Percentiles rank a stretch among this genome's conserved stretches.
phyloP scores from a whole-genome alignment of 2,888 invertebrate genomes.

The Tachina grossa region DNA sequence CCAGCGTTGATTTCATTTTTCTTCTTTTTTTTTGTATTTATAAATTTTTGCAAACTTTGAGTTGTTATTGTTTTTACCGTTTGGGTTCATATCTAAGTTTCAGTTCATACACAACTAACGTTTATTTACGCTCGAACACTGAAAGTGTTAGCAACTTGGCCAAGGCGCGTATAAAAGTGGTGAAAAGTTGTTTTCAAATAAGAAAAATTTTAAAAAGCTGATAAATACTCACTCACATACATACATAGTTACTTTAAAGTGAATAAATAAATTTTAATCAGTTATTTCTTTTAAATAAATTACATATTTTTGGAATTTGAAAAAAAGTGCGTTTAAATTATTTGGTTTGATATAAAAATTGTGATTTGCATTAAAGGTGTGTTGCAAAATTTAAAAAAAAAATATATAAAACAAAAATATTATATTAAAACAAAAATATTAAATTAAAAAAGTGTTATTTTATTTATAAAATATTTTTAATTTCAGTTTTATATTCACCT shows the following conservation, averaged over 20 bases:
- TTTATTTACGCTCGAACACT: constrained; percentile 82
- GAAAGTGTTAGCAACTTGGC: constrained; percentile 79
- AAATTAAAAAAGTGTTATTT: constrained; percentile 7
- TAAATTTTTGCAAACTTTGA: constrained; percentile 65
- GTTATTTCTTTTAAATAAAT: background rate
- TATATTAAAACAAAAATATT: background rate
- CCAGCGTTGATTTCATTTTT: constrained; percentile 53
- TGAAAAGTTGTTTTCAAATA: constrained; percentile 15
- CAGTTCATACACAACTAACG: constrained; percentile 73
- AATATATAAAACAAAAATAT: background rate
- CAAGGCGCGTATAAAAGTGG: constrained; percentile 56
- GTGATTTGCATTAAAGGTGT: constrained; percentile 5
- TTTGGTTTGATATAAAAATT: background rate
- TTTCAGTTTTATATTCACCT: constrained; percentile 38
- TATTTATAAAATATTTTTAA: constrained; percentile 25
- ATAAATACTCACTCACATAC: background rate
- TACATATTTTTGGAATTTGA: background rate
- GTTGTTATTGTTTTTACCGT: constrained; percentile 47
- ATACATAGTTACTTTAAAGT: background rate
- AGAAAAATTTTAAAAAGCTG: constrained; percentile 38
- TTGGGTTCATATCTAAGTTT: constrained; percentile 69
- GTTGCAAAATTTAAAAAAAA: background rate
- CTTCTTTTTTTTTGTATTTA: constrained; percentile 27
- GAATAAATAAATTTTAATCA: constrained; percentile 3
- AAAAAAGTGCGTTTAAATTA: background rate